These are phyloP conservation scores for Sylvicapra grimmia DNA, from an alignment of 2,113 vertebrate genomes.

Conservation along the genomic window DNA sequence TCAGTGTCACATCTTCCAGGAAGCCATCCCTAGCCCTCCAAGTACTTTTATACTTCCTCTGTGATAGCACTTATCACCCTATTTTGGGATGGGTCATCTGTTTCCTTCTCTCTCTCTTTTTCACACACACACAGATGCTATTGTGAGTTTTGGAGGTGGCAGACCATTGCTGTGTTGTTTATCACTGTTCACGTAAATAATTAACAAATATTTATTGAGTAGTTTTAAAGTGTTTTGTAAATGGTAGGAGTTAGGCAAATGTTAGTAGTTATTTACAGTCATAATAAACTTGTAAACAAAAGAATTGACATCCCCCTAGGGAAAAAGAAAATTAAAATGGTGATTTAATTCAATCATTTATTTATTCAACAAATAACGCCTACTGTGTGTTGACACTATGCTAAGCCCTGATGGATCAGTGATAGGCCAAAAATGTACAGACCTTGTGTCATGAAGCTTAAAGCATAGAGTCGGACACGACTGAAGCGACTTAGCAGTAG, in stretches of 20 bases:
- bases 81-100: neutral
- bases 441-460: neutral
- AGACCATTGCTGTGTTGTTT: neutral
- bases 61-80: neutral
- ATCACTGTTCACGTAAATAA: neutral
- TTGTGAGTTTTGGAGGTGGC: neutral
- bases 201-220: neutral
- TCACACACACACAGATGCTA: neutral
- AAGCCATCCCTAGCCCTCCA: neutral
- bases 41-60: neutral
- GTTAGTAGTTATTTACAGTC: neutral
- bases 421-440: neutral
- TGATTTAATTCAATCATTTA: neutral
- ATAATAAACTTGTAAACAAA: neutral
- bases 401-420: neutral
- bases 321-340: conserved; percentile 12
- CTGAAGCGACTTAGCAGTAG: too few species aligned
- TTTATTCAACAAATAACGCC: neutral
- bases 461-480: neutral
- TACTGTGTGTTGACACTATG: neutral
- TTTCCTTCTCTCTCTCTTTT: neutral
- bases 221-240: neutral
- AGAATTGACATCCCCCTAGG: neutral
- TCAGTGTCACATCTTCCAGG: neutral
- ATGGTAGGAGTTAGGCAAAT: neutral